Evolutionary conservation across 2,113 vertebrate genomes (phyloP).

Genomic region (Strix uralensis): DNA sequence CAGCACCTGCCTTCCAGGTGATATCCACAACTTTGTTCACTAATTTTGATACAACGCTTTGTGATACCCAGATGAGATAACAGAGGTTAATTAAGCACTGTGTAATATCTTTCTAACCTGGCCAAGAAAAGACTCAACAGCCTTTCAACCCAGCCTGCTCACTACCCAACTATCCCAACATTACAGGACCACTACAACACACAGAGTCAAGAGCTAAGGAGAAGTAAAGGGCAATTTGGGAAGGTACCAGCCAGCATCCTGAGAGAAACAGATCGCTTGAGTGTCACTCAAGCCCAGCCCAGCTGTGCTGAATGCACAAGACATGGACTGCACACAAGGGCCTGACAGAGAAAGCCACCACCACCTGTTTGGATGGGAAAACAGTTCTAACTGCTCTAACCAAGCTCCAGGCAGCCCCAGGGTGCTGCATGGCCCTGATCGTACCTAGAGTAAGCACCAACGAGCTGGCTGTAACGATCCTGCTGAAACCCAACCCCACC

Average conservation of each 20-base stretch:
- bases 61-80: background rate
- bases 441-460: accelerated
- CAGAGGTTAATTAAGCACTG: background rate
- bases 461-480: background rate
- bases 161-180: background rate
- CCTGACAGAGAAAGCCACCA: background rate
- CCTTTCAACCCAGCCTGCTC: background rate
- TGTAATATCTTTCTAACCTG: background rate
- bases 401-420: background rate
- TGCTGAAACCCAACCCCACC: background rate
- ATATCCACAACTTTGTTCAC: background rate
- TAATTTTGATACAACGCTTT: background rate
- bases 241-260: background rate
- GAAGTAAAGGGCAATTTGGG: background rate
- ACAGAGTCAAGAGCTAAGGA: background rate
- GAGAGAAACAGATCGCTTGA: background rate
- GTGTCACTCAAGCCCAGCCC: background rate
- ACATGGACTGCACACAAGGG: background rate
- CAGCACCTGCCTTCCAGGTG: background rate
- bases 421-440: background rate
- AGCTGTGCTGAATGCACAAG: background rate
- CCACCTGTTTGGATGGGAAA: background rate
- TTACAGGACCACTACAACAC: background rate
- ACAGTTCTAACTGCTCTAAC: background rate
- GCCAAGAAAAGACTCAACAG: background rate